Percentiles rank a stretch among this genome's conserved stretches.
phyloP scores from a whole-genome alignment of 1,140 invertebrate genomes.

The Campoletis sonorensis region DNA sequence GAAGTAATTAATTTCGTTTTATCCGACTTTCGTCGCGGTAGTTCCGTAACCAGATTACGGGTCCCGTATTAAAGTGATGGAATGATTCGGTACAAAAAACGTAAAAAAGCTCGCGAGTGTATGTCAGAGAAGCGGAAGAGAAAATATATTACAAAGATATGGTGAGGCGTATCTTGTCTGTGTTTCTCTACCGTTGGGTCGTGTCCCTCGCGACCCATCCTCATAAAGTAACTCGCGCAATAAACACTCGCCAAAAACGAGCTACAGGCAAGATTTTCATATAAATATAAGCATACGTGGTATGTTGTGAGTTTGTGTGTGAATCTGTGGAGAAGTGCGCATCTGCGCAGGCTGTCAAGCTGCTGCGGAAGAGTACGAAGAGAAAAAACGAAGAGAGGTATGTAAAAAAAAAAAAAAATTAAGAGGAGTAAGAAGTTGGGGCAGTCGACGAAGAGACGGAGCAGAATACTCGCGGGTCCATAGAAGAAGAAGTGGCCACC shows the following conservation, averaged over 20 bases:
- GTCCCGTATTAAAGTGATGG: constrained; percentile 5
- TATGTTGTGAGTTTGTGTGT: not conserved
- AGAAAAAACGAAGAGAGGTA: not conserved
- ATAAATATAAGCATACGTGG: not conserved
- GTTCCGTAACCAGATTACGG: not conserved
- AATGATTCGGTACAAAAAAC: not conserved
- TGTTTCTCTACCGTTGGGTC: not conserved
- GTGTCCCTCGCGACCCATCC: constrained; percentile 37
- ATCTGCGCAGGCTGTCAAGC: not conserved
- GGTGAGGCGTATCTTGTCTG: constrained; percentile 3
- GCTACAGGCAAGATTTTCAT: not conserved
- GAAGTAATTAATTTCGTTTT: not conserved
- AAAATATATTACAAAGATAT: constrained; percentile 12
- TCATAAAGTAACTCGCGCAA: constrained; percentile 40
- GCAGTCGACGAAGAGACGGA: constrained; percentile 23
- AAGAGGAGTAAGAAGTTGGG: constrained; percentile 22
- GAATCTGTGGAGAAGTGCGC: not conserved
- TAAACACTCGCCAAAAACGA: constrained; percentile 32
- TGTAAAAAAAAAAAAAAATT: not conserved
- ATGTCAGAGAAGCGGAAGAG: constrained; percentile 8
- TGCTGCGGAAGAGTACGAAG: constrained; percentile 29
- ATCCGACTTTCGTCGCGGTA: not conserved
- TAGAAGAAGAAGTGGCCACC: constrained; percentile 25
- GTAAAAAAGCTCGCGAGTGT: not conserved
- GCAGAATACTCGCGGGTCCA: not conserved